Conservation (phyloP, 1,140 invertebrate species). For the Wasmannia auropunctata region DNA sequence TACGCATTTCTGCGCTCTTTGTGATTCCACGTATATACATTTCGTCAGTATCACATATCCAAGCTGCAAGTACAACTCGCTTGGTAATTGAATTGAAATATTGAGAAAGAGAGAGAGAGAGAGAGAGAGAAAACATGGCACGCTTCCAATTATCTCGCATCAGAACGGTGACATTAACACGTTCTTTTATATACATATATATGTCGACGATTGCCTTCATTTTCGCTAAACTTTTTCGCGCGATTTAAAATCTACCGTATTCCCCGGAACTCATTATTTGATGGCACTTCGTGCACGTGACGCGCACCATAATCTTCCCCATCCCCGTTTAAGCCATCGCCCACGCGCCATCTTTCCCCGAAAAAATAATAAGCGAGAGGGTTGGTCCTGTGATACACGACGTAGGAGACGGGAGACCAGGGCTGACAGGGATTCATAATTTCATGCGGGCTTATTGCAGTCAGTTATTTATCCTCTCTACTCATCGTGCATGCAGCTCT, state of each 20-base stretch:
- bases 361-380: slow-evolving; percentile 72
- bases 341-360: slow-evolving; percentile 27
- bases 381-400: slow-evolving; percentile 64
- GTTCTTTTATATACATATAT: not conserved
- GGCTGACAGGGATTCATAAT: slow-evolving; percentile 78
- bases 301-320: slow-evolving; percentile 27
- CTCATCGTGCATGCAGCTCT: slow-evolving; percentile 77
- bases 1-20: not conserved
- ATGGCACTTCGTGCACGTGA: slow-evolving; percentile 30
- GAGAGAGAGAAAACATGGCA: not conserved
- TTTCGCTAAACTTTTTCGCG: not conserved
- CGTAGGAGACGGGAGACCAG: slow-evolving; percentile 57
- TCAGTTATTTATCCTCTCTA: slow-evolving; percentile 76
- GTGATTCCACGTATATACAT: not conserved
- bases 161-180: not conserved
- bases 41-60: not conserved
- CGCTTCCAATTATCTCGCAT: not conserved
- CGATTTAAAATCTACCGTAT: slow-evolving; percentile 13
- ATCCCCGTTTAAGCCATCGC: slow-evolving; percentile 1
- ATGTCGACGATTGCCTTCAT: not conserved
- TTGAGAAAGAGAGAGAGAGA: no score
- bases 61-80: not conserved
- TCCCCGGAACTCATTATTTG: slow-evolving; percentile 28
- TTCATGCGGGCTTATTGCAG: slow-evolving; percentile 80
- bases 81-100: not conserved